Base-by-base conservation (phyloP, 2,888 invertebrate species). In the Leistus spinibarbis region DNA sequence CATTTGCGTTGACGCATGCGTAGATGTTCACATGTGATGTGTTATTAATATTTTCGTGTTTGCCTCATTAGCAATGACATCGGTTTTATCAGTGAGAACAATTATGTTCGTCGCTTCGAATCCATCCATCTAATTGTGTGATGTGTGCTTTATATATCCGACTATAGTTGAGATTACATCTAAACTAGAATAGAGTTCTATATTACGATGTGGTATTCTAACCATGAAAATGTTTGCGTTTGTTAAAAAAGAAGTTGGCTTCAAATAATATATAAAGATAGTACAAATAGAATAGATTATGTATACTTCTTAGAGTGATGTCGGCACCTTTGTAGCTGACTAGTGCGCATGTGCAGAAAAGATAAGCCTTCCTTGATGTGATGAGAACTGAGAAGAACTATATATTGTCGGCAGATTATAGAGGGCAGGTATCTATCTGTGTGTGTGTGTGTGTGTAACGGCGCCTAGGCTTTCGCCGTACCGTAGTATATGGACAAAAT, bases 371-470 rank as follows among this genome's bases (percentile, higher is more conserved):
- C 40, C 40, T 40, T 40, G 40, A 40, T 40, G 40, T 40, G 73
- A 73, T 73, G 73, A 73, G 67, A 67, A 73, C 54, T 23, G 60
- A 66, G 64, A n/a, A n/a, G 56, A 62, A 13, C 64, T 20, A 62
- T 24, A 66, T 56, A 73, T 73, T 73, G 73, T 73, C 73, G 73
- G 73, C 66, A 73, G 73, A 73, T 73, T 73, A 73, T 67, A 62
- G 7, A 17, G 66, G 64, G 13, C 69, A 69, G 69, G 72, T 65
- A 72, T 64, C 13, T 54, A 53, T 53, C 7, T 10, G 22, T 60
- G 60, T 60, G 22, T 60, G 19, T 60, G 20, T 60, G 10, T 20
- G 19, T 60, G 17, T 60, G 22, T 60, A 10, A 16, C 60, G 22
- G 60, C 60, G 60, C 60, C 19, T 60, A 17, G 13, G 60, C 19